A percentile compares a stretch with the other conserved stretches of the same genome.
Conservation (phyloP, 2,113 vertebrate genomes). For the Pollachius pollachius region DNA sequence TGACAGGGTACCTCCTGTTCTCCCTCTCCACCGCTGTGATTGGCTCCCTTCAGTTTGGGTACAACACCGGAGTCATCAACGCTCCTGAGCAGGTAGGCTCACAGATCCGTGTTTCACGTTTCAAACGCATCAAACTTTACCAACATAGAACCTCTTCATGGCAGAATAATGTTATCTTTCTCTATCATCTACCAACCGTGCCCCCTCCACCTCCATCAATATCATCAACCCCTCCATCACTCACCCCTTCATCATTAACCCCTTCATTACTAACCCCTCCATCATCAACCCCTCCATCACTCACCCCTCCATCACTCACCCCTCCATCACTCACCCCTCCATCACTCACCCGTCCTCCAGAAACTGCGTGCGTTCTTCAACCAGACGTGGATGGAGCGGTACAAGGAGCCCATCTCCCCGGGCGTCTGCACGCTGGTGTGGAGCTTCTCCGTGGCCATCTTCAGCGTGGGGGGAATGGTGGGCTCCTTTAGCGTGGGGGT, state of each 20-base stretch:
- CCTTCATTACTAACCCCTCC: too few species aligned
- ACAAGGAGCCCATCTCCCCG: constrained; percentile 18
- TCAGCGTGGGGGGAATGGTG: constrained; percentile 92
- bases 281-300: too few species aligned
- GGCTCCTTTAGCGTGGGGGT: constrained; percentile 93
- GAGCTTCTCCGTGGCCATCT: constrained; percentile 90
- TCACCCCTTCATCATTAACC: too few species aligned
- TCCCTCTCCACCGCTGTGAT: constrained; percentile 81
- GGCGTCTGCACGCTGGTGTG: constrained; percentile 81
- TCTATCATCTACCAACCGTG: neutral
- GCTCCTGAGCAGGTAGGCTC: constrained; percentile 83
- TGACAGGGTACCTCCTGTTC: constrained; percentile 79
- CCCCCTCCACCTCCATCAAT: too few species aligned
- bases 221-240: too few species aligned
- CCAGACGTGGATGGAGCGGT: constrained; percentile 72
- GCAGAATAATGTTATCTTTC: too few species aligned
- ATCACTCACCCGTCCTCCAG: constrained; percentile 60
- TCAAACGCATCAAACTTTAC: neutral
- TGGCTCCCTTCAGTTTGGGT: constrained; percentile 91
- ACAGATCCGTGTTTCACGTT: too few species aligned
- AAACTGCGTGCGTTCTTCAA: constrained; percentile 87
- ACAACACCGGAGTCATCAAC: constrained; percentile 95
- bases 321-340: too few species aligned
- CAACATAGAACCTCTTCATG: too few species aligned
- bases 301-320: too few species aligned